A percentile compares a stretch with the other conserved stretches of the same genome.
Evolutionary conservation across 2,888 invertebrate genomes (phyloP).

Genomic region (Aphidius colemani): DNA sequence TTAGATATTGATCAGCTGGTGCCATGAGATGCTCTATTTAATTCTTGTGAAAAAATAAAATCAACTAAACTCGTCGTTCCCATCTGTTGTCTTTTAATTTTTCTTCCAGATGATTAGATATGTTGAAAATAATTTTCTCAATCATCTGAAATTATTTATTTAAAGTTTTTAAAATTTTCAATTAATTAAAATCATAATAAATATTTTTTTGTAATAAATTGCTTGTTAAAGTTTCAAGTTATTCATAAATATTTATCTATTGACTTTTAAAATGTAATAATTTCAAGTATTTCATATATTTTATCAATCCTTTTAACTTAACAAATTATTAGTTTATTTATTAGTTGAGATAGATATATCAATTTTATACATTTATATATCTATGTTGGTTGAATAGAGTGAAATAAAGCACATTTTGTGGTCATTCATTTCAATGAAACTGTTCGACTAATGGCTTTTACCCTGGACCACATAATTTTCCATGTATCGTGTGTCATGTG

Average conservation of each 20-base stretch:
- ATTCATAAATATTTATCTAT: too few relatives aligned
- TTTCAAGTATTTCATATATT: too few relatives aligned
- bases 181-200: slow-evolving; percentile 14
- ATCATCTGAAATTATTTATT: slow-evolving; percentile 20
- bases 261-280: slow-evolving; percentile 31
- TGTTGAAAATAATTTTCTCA: slow-evolving; percentile 29
- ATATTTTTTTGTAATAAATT: too few relatives aligned
- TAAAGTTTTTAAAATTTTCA: slow-evolving; percentile 22
- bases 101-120: slow-evolving; percentile 28
- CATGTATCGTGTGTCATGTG: too few relatives aligned
- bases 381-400: slow-evolving; percentile 29
- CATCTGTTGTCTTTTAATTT: slow-evolving; percentile 14
- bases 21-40: slow-evolving; percentile 33
- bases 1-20: slow-evolving; percentile 34
- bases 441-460: too few relatives aligned
- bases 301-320: too few relatives aligned
- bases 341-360: too few relatives aligned
- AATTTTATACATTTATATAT: background rate
- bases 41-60: slow-evolving; percentile 31
- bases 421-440: too few relatives aligned
- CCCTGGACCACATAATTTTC: too few relatives aligned
- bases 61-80: slow-evolving; percentile 25
- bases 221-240: too few relatives aligned
- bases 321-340: too few relatives aligned
- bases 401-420: background rate